Percentiles rank a stretch among this genome's conserved stretches.
Conservation (phyloP, 2,888 invertebrate species). For the Lycocerus yunnanus region DNA sequence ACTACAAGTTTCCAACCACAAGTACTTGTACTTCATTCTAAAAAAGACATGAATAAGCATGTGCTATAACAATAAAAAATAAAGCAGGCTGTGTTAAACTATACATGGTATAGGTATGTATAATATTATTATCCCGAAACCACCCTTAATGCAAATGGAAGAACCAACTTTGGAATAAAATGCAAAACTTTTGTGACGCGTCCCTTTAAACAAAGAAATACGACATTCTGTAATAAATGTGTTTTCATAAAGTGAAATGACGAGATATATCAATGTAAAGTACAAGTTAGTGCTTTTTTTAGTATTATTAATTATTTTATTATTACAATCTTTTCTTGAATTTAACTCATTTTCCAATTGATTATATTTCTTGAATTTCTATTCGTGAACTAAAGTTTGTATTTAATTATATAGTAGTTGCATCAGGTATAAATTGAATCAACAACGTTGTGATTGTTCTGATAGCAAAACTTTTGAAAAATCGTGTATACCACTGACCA, state of each 20-base stretch:
- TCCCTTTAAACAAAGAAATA: constrained; percentile 31
- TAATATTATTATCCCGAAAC: constrained; percentile 7
- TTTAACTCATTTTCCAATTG: no score
- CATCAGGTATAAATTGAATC: no score
- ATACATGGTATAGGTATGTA: constrained; percentile 6
- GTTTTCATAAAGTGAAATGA: constrained; percentile 35
- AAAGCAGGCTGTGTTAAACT: constrained; percentile 10
- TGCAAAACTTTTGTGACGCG: constrained; percentile 23
- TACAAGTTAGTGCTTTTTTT: constrained; percentile 30
- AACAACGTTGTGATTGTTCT: no score
- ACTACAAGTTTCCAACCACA: background rate
- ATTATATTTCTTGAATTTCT: no score
- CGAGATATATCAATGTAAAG: constrained; percentile 27
- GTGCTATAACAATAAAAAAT: constrained; percentile 19
- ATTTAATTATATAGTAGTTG: no score
- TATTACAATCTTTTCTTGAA: background rate
- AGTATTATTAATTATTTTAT: constrained; percentile 27
- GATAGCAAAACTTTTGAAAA: no score
- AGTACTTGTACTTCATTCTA: background rate
- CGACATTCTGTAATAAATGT: constrained; percentile 33
- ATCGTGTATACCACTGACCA: no score
- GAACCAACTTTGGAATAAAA: constrained; percentile 19
- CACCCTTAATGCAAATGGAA: constrained; percentile 24
- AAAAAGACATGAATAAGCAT: constrained; percentile 6
- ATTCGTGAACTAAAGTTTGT: no score